These are phyloP conservation scores for Eurois occulta DNA, from an alignment of 2,888 invertebrate genomes.

Conservation along the genomic window DNA sequence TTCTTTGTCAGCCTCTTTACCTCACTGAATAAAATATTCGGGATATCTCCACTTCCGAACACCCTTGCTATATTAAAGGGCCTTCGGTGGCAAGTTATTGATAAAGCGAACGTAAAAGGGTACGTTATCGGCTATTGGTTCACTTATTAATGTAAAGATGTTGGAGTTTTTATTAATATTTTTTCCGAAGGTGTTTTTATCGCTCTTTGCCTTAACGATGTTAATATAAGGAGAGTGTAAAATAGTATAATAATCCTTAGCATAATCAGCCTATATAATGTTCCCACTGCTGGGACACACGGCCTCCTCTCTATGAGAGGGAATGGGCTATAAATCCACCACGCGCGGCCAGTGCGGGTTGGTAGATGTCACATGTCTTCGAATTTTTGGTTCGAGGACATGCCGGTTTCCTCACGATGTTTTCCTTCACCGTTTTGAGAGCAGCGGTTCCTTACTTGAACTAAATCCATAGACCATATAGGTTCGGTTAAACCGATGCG, in stretches of 20 bases:
- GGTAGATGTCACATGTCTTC: too few species aligned
- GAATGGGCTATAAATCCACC: too few species aligned
- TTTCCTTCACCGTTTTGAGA: too few species aligned
- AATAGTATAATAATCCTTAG: too few species aligned
- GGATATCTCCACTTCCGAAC: slow-evolving; percentile 83
- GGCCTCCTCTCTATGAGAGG: too few species aligned
- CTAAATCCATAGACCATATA: not conserved
- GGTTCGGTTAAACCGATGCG: not conserved
- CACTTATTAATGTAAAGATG: slow-evolving; percentile 70
- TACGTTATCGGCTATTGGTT: slow-evolving; percentile 69
- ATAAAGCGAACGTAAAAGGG: slow-evolving; percentile 74
- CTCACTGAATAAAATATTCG: slow-evolving; percentile 88
- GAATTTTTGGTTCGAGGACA: too few species aligned
- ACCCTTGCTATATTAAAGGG: slow-evolving; percentile 81
- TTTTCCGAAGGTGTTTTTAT: slow-evolving; percentile 45
- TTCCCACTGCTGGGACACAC: too few species aligned
- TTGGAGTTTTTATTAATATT: slow-evolving; percentile 55
- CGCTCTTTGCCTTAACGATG: not conserved
- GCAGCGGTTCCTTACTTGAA: not conserved
- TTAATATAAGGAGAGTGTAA: not conserved
- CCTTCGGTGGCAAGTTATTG: slow-evolving; percentile 77
- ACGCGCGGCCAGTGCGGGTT: too few species aligned
- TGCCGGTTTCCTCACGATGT: too few species aligned
- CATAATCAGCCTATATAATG: too few species aligned
- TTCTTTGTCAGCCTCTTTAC: slow-evolving; percentile 89